phyloP scores from a whole-genome alignment of 1,140 invertebrate species.

The Leguminivora glycinivorella region DNA sequence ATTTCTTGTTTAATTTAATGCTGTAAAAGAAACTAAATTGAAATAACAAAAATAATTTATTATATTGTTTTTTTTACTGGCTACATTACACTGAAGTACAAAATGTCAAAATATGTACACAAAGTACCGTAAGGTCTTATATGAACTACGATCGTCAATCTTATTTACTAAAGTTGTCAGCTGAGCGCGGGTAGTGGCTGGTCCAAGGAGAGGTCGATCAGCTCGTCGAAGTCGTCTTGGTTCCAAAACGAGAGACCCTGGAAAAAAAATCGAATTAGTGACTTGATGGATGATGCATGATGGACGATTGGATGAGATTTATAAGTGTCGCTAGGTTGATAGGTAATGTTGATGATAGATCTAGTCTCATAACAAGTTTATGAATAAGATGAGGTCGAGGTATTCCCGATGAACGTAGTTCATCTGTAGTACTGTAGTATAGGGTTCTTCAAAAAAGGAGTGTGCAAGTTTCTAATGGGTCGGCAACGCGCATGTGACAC shows the following conservation, averaged over 20 bases:
- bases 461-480: too few species aligned
- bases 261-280: conserved; percentile 39
- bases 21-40: not conserved
- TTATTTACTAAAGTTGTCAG: conserved; percentile 38
- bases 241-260: conserved; percentile 67
- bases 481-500: too few species aligned
- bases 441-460: too few species aligned
- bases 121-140: not conserved
- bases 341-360: too few species aligned
- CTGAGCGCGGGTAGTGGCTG: conserved; percentile 54
- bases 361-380: too few species aligned
- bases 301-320: too few species aligned
- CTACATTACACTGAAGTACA: conserved; percentile 24
- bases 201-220: conserved; percentile 70
- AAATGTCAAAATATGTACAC: conserved; percentile 24
- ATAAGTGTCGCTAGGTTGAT: too few species aligned
- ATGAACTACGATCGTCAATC: not conserved
- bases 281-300: too few species aligned
- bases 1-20: too few species aligned
- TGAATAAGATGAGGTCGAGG: too few species aligned
- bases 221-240: conserved; percentile 64
- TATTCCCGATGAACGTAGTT: too few species aligned
- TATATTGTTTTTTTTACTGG: conserved; percentile 24
- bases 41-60: conserved; percentile 34
- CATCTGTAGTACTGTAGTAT: too few species aligned